These are phyloP conservation scores for Rambutsinella grinnellia DNA, from an alignment of 2,888 invertebrate species.

Conservation along the genomic window DNA sequence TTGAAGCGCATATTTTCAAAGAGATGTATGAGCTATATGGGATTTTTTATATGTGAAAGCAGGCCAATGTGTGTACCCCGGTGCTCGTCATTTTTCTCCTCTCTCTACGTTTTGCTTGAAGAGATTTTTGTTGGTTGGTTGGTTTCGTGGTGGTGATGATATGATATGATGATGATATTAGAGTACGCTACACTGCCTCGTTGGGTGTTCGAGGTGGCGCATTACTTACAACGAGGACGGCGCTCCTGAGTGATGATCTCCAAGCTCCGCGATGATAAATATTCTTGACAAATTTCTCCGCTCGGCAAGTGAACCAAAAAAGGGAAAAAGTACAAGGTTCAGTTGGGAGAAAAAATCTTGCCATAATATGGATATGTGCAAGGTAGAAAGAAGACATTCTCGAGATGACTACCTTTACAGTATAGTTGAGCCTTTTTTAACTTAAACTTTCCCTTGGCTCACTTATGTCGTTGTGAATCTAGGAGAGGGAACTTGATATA, in stretches of 20 bases:
- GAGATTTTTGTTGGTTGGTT: constrained; percentile 26
- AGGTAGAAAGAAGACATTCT: too few relatives aligned
- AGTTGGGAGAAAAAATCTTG: too few relatives aligned
- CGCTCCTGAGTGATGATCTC: constrained; percentile 52
- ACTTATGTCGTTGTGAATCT: too few relatives aligned
- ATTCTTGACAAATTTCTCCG: constrained; percentile 57
- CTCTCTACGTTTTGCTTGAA: not conserved
- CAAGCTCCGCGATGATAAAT: constrained; percentile 48
- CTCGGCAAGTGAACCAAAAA: constrained; percentile 28
- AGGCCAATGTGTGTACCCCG: not conserved
- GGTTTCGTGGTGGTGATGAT: constrained; percentile 18
- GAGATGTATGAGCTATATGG: too few relatives aligned
- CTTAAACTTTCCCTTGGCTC: too few relatives aligned
- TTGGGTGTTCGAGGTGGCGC: not conserved
- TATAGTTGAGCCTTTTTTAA: too few relatives aligned
- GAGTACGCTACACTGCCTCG: not conserved
- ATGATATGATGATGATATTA: constrained; percentile 10
- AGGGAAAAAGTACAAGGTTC: constrained; percentile 12
- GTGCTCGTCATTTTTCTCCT: not conserved
- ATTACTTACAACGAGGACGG: constrained; percentile 13
- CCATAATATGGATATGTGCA: too few relatives aligned
- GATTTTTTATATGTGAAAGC: not conserved
- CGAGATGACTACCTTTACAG: too few relatives aligned
- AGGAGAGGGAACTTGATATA: too few relatives aligned
- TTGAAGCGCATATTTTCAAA: too few relatives aligned